Conservation (phyloP, 2,113 vertebrate genomes). For the Etheostoma cragini region DNA sequence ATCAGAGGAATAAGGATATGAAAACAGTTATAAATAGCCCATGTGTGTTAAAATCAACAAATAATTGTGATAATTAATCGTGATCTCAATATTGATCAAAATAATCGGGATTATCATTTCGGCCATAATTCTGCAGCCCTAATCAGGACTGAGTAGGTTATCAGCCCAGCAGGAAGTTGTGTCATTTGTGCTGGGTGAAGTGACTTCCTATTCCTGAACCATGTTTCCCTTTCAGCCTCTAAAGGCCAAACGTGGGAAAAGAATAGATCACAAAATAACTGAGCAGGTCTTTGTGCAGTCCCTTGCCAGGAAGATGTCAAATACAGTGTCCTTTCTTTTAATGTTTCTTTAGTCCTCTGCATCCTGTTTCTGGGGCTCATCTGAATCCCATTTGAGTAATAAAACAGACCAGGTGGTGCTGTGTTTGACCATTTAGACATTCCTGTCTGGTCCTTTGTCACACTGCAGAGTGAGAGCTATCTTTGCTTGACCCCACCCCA, state of each 20-base stretch:
- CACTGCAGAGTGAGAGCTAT: neutral
- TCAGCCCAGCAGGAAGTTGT: conserved; percentile 25
- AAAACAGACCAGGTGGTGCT: conserved; percentile 15
- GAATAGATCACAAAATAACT: conserved; percentile 19
- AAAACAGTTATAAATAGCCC: no score
- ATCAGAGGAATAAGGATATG: no score
- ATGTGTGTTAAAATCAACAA: no score
- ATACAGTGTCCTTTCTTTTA: conserved; percentile 28
- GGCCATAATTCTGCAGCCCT: no score
- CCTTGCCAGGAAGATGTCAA: conserved; percentile 38
- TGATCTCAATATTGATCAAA: no score
- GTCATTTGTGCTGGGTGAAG: conserved; percentile 33
- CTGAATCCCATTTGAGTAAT: conserved; percentile 31
- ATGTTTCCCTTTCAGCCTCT: conserved; percentile 37
- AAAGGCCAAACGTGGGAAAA: conserved; percentile 15
- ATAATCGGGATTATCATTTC: no score
- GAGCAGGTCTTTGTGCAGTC: conserved; percentile 37
- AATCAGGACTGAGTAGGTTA: neutral
- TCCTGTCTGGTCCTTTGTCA: neutral
- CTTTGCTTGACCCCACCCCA: neutral
- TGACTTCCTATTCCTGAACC: conserved; percentile 53
- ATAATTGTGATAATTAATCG: no score
- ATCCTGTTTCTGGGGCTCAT: conserved; percentile 53
- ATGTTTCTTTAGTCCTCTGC: conserved; percentile 58
- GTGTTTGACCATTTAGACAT: neutral